phyloP scores from a whole-genome alignment of 2,113 vertebrate species.

The Odocoileus hemionus region DNA sequence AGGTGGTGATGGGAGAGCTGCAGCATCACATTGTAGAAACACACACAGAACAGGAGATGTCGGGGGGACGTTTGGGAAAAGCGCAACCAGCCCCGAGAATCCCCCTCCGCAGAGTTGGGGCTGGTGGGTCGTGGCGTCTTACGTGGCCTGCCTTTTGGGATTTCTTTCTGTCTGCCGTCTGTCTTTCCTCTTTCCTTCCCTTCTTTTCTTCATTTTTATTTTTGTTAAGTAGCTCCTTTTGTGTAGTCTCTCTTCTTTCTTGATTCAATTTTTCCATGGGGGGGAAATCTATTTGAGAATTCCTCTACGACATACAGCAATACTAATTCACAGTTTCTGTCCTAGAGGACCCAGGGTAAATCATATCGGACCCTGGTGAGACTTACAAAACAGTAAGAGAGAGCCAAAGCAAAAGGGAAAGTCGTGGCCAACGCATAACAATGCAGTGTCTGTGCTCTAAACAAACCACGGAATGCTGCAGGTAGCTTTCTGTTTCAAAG shows the following conservation, averaged over 20 bases:
- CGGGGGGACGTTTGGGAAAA: neutral
- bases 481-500: neutral
- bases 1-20: fast-evolving
- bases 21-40: neutral
- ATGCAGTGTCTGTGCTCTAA: neutral
- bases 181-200: neutral
- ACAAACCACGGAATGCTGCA: neutral
- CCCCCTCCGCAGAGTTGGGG: neutral
- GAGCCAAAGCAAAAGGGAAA: neutral
- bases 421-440: neutral
- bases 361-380: neutral
- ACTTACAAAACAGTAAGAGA: neutral
- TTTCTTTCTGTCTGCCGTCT: neutral
- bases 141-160: neutral
- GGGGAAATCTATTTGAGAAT: neutral
- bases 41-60: fast-evolving
- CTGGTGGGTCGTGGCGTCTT: neutral
- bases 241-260: neutral
- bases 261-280: neutral
- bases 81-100: fast-evolving
- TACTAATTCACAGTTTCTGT: neutral
- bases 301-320: neutral
- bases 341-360: neutral
- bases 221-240: neutral
- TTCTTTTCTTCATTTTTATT: neutral